A percentile compares a stretch with the other conserved stretches of the same genome.
Conservation (phyloP, 2,888 invertebrate species). For the Cremastobaeus sp. region DNA sequence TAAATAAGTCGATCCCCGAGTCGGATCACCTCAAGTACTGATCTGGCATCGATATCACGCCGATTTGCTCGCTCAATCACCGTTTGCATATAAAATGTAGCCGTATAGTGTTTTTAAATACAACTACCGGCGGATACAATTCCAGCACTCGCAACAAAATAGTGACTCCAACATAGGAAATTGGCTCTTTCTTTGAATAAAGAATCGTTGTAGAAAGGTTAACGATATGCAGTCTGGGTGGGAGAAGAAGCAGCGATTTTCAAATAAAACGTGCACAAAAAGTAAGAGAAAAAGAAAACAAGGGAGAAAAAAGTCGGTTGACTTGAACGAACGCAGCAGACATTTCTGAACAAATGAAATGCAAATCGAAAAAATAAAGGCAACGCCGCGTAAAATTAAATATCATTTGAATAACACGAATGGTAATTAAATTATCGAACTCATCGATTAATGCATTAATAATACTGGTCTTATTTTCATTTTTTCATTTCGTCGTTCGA, state of each 20-base stretch:
- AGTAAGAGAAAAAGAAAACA: conserved; percentile 8
- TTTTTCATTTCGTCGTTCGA: background rate
- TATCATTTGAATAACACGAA: conserved; percentile 75
- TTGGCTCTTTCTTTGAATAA: conserved; percentile 56
- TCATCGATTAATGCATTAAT: conserved; percentile 73
- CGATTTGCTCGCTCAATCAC: conserved; percentile 32
- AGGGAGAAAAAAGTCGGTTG: conserved; percentile 50
- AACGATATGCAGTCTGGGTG: conserved; percentile 71
- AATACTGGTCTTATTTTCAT: conserved; percentile 28
- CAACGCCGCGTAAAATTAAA: conserved; percentile 77
- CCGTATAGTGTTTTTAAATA: conserved; percentile 34
- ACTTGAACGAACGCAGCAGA: conserved; percentile 60
- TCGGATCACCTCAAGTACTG: too few relatives aligned
- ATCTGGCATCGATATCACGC: conserved; percentile 31
- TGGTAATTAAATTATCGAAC: conserved; percentile 73
- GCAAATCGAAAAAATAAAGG: conserved; percentile 75
- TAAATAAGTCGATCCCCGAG: too few relatives aligned
- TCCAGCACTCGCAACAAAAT: conserved; percentile 42
- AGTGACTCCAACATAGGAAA: conserved; percentile 52
- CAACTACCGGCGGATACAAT: conserved; percentile 52
- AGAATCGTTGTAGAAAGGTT: conserved; percentile 66
- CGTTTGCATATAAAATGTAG: conserved; percentile 47
- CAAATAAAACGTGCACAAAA: conserved; percentile 64
- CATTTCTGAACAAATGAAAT: conserved; percentile 74
- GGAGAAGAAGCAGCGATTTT: conserved; percentile 70